phyloP scores from a whole-genome alignment of 2,113 vertebrate genomes.

The Boleophthalmus pectinirostris region DNA sequence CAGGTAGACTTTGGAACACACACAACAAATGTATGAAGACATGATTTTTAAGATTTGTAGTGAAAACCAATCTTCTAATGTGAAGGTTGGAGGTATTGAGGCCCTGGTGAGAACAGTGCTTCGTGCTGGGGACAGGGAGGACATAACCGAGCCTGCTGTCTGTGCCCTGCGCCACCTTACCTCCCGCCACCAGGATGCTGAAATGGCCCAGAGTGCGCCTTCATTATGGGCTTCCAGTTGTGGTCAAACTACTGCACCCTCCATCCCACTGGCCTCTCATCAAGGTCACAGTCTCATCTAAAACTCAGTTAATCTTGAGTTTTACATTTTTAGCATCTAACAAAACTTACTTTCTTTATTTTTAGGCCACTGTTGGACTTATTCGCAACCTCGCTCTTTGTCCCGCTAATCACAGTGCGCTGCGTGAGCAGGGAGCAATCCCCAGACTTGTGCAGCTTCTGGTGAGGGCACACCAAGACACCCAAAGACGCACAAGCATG shows the following conservation, averaged over 20 bases:
- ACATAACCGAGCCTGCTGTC: slow-evolving; percentile 97
- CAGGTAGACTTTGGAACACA: slow-evolving; percentile 72
- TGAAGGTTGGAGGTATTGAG: slow-evolving; percentile 94
- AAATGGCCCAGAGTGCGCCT: slow-evolving; percentile 99
- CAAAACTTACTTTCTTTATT: neutral
- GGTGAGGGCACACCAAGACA: slow-evolving; percentile 96
- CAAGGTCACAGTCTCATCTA: slow-evolving; percentile 78
- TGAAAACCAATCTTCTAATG: neutral
- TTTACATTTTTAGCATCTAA: neutral
- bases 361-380: slow-evolving; percentile 93
- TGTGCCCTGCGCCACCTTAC: slow-evolving; percentile 97
- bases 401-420: slow-evolving; percentile 94
- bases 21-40: neutral
- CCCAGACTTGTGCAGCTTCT: slow-evolving; percentile 94
- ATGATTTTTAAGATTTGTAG: neutral
- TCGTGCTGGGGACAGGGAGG: slow-evolving; percentile 93
- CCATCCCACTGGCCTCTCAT: slow-evolving; percentile 99
- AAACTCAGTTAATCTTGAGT: neutral
- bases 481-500: slow-evolving; percentile 97
- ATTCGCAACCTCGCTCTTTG: slow-evolving; percentile 97
- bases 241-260: slow-evolving; percentile 96
- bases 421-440: slow-evolving; percentile 96
- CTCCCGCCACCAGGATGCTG: slow-evolving; percentile 95
- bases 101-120: slow-evolving; percentile 96
- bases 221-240: slow-evolving; percentile 95